Percentiles rank a stretch among this genome's conserved stretches.
Evolutionary conservation across 2,797 vertebrate genomes (phyloP).

Genomic region (Hippoglossus hippoglossus): DNA sequence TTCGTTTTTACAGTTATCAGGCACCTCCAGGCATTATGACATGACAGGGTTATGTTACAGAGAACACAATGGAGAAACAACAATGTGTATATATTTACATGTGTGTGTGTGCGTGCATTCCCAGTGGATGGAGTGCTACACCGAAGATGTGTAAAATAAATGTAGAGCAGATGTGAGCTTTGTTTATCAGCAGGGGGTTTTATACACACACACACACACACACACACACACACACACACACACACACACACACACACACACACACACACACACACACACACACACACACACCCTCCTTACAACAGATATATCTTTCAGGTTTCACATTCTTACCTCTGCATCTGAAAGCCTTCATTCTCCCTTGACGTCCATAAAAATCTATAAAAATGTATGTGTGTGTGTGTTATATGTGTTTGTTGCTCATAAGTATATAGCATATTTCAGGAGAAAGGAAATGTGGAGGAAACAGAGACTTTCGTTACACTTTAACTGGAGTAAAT

Average conservation of each 20-base stretch:
- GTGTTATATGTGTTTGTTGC: background rate
- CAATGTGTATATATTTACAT: slow-evolving; percentile 7
- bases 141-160: slow-evolving; percentile 51
- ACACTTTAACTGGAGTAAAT: no score
- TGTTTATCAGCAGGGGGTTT: slow-evolving; percentile 33
- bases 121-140: slow-evolving; percentile 31
- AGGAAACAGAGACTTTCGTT: background rate
- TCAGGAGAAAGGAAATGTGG: background rate
- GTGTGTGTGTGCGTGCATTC: slow-evolving; percentile 3
- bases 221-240: no score
- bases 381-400: background rate
- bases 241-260: no score
- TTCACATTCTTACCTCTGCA: background rate
- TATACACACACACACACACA: slow-evolving; percentile 19
- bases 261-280: no score
- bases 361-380: no score
- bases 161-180: slow-evolving; percentile 64
- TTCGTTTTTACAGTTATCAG: slow-evolving; percentile 53
- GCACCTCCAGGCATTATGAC: slow-evolving; percentile 50
- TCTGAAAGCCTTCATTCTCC: background rate
- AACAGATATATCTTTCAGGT: background rate
- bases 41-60: slow-evolving; percentile 51
- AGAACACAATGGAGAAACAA: slow-evolving; percentile 29
- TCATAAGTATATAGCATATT: background rate
- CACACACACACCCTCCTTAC: no score